Evolutionary conservation across 2,888 invertebrate species (phyloP).

Genomic region (Plusia festucae): DNA sequence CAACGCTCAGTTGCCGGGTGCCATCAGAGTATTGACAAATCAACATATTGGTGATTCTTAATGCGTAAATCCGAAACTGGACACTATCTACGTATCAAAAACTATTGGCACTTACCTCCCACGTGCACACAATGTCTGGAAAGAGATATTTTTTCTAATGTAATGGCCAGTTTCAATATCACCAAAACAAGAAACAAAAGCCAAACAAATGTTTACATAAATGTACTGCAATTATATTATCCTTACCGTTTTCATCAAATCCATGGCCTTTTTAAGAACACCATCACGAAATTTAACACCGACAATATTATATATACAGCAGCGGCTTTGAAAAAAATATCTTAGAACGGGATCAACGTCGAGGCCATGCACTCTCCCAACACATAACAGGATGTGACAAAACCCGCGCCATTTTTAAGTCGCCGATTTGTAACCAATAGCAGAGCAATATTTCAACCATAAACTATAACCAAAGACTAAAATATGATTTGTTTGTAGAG

Average conservation of each 20-base stretch:
- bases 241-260: slow-evolving; percentile 90
- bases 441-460: slow-evolving; percentile 61
- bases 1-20: slow-evolving; percentile 89
- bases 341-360: slow-evolving; percentile 83
- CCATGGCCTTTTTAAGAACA: slow-evolving; percentile 89
- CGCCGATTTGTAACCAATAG: slow-evolving; percentile 71
- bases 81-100: slow-evolving; percentile 78
- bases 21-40: slow-evolving; percentile 87
- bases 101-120: slow-evolving; percentile 87
- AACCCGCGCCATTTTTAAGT: slow-evolving; percentile 83
- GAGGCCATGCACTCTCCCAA: slow-evolving; percentile 84
- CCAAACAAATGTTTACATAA: slow-evolving; percentile 84
- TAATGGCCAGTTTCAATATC: slow-evolving; percentile 89
- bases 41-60: slow-evolving; percentile 79
- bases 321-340: slow-evolving; percentile 77
- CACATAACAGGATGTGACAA: slow-evolving; percentile 88
- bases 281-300: slow-evolving; percentile 87
- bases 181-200: slow-evolving; percentile 90
- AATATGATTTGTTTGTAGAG: slow-evolving; percentile 47
- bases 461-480: slow-evolving; percentile 59
- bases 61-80: slow-evolving; percentile 78
- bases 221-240: slow-evolving; percentile 71
- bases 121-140: slow-evolving; percentile 88
- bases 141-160: slow-evolving; percentile 90
- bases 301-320: slow-evolving; percentile 80